A percentile compares a stretch with the other conserved stretches of the same genome.
phyloP scores from a whole-genome alignment of 2,888 invertebrate species.

The Epinotia bilunana region DNA sequence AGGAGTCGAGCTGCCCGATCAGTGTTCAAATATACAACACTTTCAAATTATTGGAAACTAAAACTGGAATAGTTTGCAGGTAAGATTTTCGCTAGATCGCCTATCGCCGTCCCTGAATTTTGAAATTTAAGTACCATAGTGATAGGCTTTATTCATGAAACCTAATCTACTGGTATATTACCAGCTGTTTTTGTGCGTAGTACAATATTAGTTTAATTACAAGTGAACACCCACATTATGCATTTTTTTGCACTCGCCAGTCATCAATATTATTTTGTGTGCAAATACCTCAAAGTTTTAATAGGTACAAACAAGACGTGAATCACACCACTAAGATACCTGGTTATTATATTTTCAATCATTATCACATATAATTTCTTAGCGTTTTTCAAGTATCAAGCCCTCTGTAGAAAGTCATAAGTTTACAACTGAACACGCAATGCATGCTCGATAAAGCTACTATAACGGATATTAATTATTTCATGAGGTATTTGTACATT shows the following conservation, averaged over 20 bases:
- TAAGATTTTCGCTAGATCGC: constrained; percentile 16
- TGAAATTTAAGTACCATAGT: constrained; percentile 40
- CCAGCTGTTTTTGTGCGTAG: constrained; percentile 39
- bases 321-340: constrained; percentile 18
- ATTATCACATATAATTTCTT: constrained; percentile 19
- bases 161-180: constrained; percentile 20
- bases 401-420: not conserved
- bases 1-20: constrained; percentile 32
- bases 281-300: constrained; percentile 30
- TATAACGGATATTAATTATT: not conserved
- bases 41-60: constrained; percentile 3
- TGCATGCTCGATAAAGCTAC: not conserved
- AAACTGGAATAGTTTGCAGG: not conserved
- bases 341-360: not conserved
- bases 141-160: constrained; percentile 31
- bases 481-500: constrained; percentile 38
- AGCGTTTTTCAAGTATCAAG: constrained; percentile 3
- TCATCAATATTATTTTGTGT: constrained; percentile 24
- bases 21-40: not conserved
- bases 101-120: constrained; percentile 26
- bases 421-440: not conserved
- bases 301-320: not conserved
- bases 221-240: constrained; percentile 55
- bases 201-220: constrained; percentile 40
- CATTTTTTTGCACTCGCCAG: constrained; percentile 44